A percentile compares a stretch with the other conserved stretches of the same genome.
Evolutionary conservation across 2,113 vertebrate genomes (phyloP).

Genomic region (Rutilus rutilus): DNA sequence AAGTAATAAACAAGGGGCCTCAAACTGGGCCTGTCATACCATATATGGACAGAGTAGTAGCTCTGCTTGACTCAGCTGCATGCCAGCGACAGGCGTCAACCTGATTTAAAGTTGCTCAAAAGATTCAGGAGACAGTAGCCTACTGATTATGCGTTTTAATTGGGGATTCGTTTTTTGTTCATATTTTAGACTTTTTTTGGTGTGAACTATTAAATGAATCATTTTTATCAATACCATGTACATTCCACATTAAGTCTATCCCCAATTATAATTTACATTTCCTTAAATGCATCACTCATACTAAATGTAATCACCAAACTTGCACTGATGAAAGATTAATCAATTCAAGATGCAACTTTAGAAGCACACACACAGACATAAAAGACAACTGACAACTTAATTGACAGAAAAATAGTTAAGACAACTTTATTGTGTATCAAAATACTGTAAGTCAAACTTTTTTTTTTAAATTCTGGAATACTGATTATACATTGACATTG

Average conservation of each 20-base stretch:
- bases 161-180: no score
- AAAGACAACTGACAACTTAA: conserved; percentile 26
- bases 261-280: not conserved
- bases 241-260: not conserved
- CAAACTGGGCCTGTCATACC: not conserved
- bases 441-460: conserved; percentile 78
- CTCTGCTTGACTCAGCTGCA: conserved; percentile 18
- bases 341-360: no score
- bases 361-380: not conserved
- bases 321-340: no score
- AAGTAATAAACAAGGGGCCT: not conserved
- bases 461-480: conserved; percentile 67
- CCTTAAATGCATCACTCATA: not conserved
- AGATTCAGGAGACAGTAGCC: no score
- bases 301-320: no score
- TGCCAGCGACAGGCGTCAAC: conserved; percentile 27
- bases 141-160: not conserved
- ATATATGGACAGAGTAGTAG: not conserved
- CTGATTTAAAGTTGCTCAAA: not conserved
- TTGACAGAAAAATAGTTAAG: conserved; percentile 76
- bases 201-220: no score
- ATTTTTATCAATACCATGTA: no score
- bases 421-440: conserved; percentile 84
- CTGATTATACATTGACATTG: conserved; percentile 62
- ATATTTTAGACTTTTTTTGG: no score